Base-by-base conservation (phyloP, 2,797 vertebrate species). In the Sus cebifrons region DNA sequence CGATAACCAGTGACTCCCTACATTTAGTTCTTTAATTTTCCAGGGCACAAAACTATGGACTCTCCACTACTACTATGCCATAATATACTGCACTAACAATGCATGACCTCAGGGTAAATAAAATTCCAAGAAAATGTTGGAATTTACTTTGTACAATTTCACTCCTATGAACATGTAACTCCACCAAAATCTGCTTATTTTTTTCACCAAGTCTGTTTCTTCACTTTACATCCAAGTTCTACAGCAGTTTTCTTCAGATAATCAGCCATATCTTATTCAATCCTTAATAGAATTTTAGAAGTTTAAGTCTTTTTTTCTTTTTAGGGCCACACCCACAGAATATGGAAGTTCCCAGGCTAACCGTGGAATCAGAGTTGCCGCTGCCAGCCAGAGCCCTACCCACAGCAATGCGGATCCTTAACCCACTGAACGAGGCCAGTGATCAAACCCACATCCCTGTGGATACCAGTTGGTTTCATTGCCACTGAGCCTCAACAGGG, bases 21-120 rank as follows among this genome's bases (percentile, higher is more conserved):
- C 36, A 54, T 84, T 40, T 21, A 32, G 7, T 27, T 91, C 7
- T 88, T 20, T 60, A 25, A 87, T 29, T 84, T 67, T n/a, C 49
- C 17, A 52, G 23, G 36, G 16, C 60, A 64, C 14, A 82, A 36
- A 87, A 27, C 81, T 67, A 7, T 15, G 15, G 16, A 68, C 9
- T 79, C 84, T 18, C 40, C 11, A 82, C 1, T 11, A 7, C 12
- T 5, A 7, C 6, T 71, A 0, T 2, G 21, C 3, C 10, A 8
- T 83, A 21, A 54, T n/a, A 29, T 52, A 16, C 13, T 36, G 1
- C 29, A 67, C 8, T 20, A 20, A 88, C 13, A 20, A 27, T 60
- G 5, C 20, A 60, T 60, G 25, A 15, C 21, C 7, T 54, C 27
- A 5, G 44, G 44, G 20, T 67, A 54, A 54, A 84, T 67, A 54